Evolutionary conservation across 2,888 invertebrate species (phyloP).

Genomic region (Thereva unica): DNA sequence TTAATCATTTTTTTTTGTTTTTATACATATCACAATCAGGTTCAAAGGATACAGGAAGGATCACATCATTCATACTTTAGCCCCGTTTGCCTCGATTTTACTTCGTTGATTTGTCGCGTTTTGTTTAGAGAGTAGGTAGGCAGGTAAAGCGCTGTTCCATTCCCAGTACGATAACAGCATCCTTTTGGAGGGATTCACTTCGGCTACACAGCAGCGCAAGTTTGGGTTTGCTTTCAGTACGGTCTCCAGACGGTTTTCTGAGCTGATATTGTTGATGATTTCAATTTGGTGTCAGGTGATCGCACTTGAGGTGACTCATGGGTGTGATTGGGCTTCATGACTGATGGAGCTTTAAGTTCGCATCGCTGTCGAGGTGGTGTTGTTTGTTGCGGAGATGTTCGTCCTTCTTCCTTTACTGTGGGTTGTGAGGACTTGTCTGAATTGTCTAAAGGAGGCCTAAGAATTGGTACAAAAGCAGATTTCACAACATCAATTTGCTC

Average conservation of each 20-base stretch:
- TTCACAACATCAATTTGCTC: slow-evolving; percentile 77
- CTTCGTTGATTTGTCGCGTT: neutral
- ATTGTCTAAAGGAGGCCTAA: slow-evolving; percentile 45
- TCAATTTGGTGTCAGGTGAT: slow-evolving; percentile 62
- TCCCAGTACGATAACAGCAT: no score
- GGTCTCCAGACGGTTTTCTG: slow-evolving; percentile 77
- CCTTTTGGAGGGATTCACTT: no score
- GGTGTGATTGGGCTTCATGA: slow-evolving; percentile 57
- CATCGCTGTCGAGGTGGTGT: slow-evolving; percentile 47
- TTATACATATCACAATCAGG: slow-evolving; percentile 29
- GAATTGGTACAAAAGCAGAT: slow-evolving; percentile 73
- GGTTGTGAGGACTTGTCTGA: neutral
- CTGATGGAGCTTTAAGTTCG: slow-evolving; percentile 67
- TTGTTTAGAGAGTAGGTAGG: neutral
- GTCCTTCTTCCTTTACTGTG: slow-evolving; percentile 24
- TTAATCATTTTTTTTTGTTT: no score
- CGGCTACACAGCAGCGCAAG: neutral
- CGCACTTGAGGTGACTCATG: slow-evolving; percentile 35
- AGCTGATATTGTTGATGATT: slow-evolving; percentile 61
- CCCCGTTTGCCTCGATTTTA: slow-evolving; percentile 4
- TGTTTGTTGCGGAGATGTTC: slow-evolving; percentile 45
- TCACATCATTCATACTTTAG: slow-evolving; percentile 27
- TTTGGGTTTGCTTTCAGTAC: slow-evolving; percentile 59
- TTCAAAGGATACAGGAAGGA: slow-evolving; percentile 22
- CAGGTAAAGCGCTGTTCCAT: no score